phyloP scores from a whole-genome alignment of 1,140 invertebrate species.

The Drosophila melanica region DNA sequence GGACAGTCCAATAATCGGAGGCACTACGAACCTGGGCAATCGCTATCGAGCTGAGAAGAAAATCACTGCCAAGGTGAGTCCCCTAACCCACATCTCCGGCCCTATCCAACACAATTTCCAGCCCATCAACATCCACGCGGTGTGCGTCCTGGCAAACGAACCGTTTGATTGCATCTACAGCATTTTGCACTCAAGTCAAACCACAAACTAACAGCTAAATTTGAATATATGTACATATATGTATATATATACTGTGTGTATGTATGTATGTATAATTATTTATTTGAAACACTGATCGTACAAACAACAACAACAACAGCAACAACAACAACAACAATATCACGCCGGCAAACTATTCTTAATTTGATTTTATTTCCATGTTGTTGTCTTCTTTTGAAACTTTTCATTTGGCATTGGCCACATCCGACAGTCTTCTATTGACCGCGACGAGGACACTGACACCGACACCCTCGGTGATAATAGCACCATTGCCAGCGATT shows the following conservation, averaged over 20 bases:
- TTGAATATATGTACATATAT: background rate
- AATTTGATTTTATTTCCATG: slow-evolving; percentile 24
- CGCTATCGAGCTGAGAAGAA: slow-evolving; percentile 83
- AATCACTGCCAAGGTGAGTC: slow-evolving; percentile 84
- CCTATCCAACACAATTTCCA: slow-evolving; percentile 15
- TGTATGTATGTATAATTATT: slow-evolving; percentile 1
- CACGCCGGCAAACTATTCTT: slow-evolving; percentile 2
- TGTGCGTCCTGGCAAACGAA: background rate
- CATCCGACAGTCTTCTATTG: slow-evolving; percentile 62
- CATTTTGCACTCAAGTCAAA: slow-evolving; percentile 3
- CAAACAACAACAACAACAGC: background rate
- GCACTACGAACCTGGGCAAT: slow-evolving; percentile 72
- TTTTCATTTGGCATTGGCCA: slow-evolving; percentile 35
- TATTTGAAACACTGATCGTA: no score
- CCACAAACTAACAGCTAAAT: background rate
- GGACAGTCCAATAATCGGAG: slow-evolving; percentile 62
- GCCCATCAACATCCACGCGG: slow-evolving; percentile 10
- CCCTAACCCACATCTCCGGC: background rate
- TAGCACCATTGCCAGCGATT: slow-evolving; percentile 67
- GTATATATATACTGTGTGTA: background rate
- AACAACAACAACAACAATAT: background rate
- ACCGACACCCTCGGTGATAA: slow-evolving; percentile 61
- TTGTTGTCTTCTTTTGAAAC: slow-evolving; percentile 45
- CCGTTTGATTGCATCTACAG: slow-evolving; percentile 9
- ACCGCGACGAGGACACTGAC: slow-evolving; percentile 61